These are phyloP conservation scores for Lepidochrysops patricia DNA, from an alignment of 2,888 invertebrate genomes.

Conservation along the genomic window DNA sequence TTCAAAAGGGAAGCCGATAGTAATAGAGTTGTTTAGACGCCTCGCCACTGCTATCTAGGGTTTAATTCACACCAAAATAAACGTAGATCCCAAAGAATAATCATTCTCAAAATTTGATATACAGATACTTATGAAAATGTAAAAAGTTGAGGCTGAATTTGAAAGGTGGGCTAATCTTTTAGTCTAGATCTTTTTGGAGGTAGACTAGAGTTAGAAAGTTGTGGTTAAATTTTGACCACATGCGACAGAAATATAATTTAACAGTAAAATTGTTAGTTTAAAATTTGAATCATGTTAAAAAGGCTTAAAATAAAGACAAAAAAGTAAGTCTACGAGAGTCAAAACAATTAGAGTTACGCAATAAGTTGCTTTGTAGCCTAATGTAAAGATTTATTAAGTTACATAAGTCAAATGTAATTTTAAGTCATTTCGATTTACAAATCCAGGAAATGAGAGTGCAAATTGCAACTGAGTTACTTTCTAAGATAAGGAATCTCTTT, in stretches of 20 bases:
- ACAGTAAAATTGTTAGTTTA: neutral
- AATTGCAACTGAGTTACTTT: neutral
- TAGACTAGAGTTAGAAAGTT: neutral
- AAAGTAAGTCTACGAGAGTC: neutral
- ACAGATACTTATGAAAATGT: neutral
- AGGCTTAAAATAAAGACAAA: no score
- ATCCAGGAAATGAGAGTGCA: neutral
- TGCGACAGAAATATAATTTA: neutral
- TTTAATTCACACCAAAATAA: no score
- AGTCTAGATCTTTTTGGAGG: neutral
- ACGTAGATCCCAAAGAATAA: no score
- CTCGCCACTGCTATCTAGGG: no score
- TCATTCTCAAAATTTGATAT: neutral
- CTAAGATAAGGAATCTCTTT: neutral
- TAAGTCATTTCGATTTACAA: neutral
- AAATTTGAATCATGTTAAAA: no score
- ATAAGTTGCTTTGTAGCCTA: constrained; percentile 1
- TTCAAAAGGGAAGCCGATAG: no score
- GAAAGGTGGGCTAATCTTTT: neutral
- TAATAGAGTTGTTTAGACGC: no score
- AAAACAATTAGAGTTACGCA: constrained; percentile 5
- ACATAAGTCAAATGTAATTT: constrained; percentile 2
- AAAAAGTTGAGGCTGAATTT: neutral
- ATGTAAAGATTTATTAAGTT: constrained; percentile 6
- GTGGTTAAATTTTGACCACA: neutral